phyloP scores from a whole-genome alignment of 2,888 invertebrate genomes.

The Timandra comae region DNA sequence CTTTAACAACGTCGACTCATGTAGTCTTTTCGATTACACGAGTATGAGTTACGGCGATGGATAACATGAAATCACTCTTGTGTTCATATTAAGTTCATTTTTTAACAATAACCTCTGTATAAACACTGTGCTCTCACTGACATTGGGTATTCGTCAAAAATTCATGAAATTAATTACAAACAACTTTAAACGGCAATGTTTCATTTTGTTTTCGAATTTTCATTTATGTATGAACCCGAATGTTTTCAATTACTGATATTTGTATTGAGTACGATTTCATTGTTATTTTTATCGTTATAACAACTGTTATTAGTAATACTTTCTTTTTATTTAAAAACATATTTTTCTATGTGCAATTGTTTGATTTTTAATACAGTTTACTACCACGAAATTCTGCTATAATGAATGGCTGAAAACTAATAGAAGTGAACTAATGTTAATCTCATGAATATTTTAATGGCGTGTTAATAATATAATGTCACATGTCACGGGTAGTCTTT shows the following conservation, averaged over 20 bases:
- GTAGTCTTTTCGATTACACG: slow-evolving; percentile 30
- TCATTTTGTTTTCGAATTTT: background rate
- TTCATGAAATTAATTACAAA: slow-evolving; percentile 5
- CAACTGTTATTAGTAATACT: too few relatives aligned
- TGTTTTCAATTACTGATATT: background rate
- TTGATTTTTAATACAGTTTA: too few relatives aligned
- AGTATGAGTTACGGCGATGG: background rate
- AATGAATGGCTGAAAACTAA: too few relatives aligned
- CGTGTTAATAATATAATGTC: too few relatives aligned
- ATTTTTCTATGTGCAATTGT: too few relatives aligned
- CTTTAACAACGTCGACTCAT: slow-evolving; percentile 59
- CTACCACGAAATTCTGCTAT: too few relatives aligned
- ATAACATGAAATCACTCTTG: background rate
- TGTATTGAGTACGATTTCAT: too few relatives aligned
- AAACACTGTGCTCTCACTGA: slow-evolving; percentile 1
- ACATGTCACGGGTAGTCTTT: too few relatives aligned
- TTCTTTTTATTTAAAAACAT: too few relatives aligned
- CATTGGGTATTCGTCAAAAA: slow-evolving; percentile 1
- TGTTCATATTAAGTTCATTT: background rate
- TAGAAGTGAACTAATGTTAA: too few relatives aligned
- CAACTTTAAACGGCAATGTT: slow-evolving; percentile 1
- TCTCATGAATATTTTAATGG: too few relatives aligned
- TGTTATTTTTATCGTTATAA: too few relatives aligned
- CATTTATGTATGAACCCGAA: background rate
- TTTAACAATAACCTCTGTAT: slow-evolving; percentile 1